phyloP scores from a whole-genome alignment of 2,888 invertebrate genomes.

The Scrobipalpa costella region DNA sequence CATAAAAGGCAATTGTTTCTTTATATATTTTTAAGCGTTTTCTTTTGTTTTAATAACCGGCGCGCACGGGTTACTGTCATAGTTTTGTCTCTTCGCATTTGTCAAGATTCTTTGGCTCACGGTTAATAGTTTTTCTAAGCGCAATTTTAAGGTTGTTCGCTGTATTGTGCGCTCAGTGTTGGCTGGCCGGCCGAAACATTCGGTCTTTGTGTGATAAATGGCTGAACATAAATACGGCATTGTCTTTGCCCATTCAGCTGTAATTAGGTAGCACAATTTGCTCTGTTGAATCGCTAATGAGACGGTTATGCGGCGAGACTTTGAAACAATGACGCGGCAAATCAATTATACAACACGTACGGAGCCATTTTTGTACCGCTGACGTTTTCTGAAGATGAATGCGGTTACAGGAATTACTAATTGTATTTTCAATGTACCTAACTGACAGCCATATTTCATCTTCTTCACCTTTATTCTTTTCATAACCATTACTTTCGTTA shows the following conservation, averaged over 20 bases:
- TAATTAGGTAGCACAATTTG: constrained; percentile 81
- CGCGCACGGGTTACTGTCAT: constrained; percentile 62
- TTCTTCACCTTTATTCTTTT: background rate
- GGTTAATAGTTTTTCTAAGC: constrained; percentile 66
- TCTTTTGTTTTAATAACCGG: constrained; percentile 61
- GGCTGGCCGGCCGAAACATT: constrained; percentile 66
- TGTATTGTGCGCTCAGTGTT: constrained; percentile 58
- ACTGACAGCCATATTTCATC: background rate
- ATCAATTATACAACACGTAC: constrained; percentile 67
- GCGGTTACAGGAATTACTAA: constrained; percentile 42
- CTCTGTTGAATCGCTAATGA: constrained; percentile 76
- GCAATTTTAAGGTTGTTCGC: constrained; percentile 63
- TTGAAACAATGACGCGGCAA: constrained; percentile 66
- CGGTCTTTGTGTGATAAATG: constrained; percentile 76
- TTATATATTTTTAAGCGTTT: constrained; percentile 58
- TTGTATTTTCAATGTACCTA: constrained; percentile 31
- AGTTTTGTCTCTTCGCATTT: constrained; percentile 57
- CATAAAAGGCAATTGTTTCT: constrained; percentile 75
- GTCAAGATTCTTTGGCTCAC: constrained; percentile 49
- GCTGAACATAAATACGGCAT: constrained; percentile 78
- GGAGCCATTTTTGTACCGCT: constrained; percentile 51
- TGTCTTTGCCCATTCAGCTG: constrained; percentile 72
- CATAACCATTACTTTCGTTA: background rate
- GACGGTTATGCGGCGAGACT: constrained; percentile 56
- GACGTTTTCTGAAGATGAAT: constrained; percentile 47